phyloP scores from a whole-genome alignment of 1,140 invertebrate species.

The Drosophila asahinai region DNA sequence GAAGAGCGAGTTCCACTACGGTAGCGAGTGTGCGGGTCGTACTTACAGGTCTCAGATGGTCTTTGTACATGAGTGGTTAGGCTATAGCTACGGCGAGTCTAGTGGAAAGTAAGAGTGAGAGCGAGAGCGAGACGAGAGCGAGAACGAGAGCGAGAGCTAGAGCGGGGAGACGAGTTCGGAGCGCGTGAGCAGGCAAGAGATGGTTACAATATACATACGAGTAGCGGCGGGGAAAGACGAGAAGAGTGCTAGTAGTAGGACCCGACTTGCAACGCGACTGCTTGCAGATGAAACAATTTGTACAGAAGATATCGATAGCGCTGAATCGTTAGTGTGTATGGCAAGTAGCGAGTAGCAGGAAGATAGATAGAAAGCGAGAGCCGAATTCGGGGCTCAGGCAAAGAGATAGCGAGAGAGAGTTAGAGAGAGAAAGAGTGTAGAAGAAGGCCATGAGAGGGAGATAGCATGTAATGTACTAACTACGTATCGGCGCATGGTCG shows the following conservation, averaged over 20 bases:
- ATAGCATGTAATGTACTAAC: slow-evolving; percentile 76
- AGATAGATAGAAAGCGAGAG: slow-evolving; percentile 28
- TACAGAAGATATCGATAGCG: slow-evolving; percentile 47
- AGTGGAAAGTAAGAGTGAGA: slow-evolving; percentile 30
- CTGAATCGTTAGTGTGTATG: slow-evolving; percentile 36
- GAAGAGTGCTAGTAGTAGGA: slow-evolving; percentile 11
- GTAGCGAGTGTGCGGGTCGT: slow-evolving; percentile 43
- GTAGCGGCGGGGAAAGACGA: slow-evolving; percentile 24
- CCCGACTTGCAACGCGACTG: slow-evolving; percentile 10
- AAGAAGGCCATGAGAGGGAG: slow-evolving; percentile 59
- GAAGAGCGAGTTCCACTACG: slow-evolving; percentile 49
- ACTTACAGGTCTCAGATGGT: slow-evolving; percentile 66
- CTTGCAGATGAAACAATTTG: slow-evolving; percentile 40
- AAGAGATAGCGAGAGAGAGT: slow-evolving; percentile 2
- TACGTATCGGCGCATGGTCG: slow-evolving; percentile 68
- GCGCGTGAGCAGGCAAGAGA: slow-evolving; percentile 62
- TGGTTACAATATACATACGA: slow-evolving; percentile 64
- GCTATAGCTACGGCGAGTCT: slow-evolving; percentile 60
- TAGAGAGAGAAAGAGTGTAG: slow-evolving; percentile 23
- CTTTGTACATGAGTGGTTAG: slow-evolving; percentile 63
- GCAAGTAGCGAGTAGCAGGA: slow-evolving; percentile 20
- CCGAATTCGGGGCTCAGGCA: slow-evolving; percentile 2
- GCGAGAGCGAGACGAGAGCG: neutral
- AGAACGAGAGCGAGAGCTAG: slow-evolving; percentile 2
- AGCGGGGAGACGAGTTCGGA: slow-evolving; percentile 30